These are phyloP conservation scores for Sanderia malayensis DNA, from an alignment of 30 jellyfish, hydroid and myxozoan genomes.

Conservation along the genomic window DNA sequence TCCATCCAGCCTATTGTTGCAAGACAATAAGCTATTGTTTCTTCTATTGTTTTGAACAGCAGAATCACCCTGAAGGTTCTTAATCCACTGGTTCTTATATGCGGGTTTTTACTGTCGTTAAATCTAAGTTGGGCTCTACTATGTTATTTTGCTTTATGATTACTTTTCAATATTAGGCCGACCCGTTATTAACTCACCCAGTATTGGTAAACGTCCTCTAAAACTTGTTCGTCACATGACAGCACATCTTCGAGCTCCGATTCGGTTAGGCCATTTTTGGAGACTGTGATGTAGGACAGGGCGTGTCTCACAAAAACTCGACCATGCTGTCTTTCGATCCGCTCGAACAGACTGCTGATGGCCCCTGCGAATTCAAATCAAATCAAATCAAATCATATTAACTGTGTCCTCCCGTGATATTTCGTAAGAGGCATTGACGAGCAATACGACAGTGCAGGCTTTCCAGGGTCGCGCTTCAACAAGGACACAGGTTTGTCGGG, in stretches of 20 bases:
- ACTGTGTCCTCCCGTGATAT: too few species aligned
- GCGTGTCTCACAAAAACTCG: conserved; percentile 44
- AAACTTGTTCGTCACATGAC: conserved; percentile 80
- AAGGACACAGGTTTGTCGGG: too few species aligned
- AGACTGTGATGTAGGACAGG: conserved; percentile 67
- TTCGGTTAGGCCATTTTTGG: conserved; percentile 77
- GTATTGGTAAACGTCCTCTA: conserved; percentile 77
- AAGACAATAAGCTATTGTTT: too few species aligned
- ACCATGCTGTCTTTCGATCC: conserved; percentile 76
- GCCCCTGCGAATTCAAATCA: conserved; percentile 50
- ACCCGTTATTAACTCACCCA: conserved; percentile 46
- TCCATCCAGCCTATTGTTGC: too few species aligned
- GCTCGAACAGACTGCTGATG: conserved; percentile 53
- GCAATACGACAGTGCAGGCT: too few species aligned
- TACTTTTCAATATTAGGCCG: background rate
- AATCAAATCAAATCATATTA: too few species aligned
- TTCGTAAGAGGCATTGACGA: too few species aligned
- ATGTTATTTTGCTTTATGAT: too few species aligned
- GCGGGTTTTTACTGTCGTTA: background rate
- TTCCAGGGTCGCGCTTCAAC: too few species aligned
- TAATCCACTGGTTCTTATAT: too few species aligned
- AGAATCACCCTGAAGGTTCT: too few species aligned
- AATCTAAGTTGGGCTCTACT: background rate
- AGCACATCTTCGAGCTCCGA: conserved; percentile 75
- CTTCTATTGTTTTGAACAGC: too few species aligned